Conservation (phyloP, 2,797 vertebrate genomes). For the Coregonus sp. region DNA sequence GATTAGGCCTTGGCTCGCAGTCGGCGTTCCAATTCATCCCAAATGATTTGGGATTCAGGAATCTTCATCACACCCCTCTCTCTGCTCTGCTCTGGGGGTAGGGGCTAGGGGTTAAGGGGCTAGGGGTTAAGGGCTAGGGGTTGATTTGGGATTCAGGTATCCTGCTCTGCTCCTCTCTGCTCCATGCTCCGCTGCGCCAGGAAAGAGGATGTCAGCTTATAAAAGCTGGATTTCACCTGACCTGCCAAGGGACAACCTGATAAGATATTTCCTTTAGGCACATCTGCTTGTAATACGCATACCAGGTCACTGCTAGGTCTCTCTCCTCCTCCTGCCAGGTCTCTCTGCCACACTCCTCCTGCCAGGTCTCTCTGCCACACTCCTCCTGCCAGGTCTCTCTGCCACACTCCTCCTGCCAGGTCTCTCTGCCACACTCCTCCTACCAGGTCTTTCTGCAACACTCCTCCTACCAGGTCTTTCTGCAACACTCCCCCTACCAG, state of each 20-base stretch:
- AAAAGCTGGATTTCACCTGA: conserved; percentile 50
- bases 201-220: conserved; percentile 59
- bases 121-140: no score
- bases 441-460: neutral
- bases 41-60: no score
- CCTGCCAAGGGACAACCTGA: conserved; percentile 51
- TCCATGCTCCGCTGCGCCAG: conserved; percentile 47
- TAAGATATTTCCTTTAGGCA: conserved; percentile 54
- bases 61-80: neutral
- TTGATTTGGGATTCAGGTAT: neutral
- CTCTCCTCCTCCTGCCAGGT: conserved; percentile 1
- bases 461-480: no score
- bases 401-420: conserved; percentile 22
- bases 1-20: no score
- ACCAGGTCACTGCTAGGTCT: conserved; percentile 38
- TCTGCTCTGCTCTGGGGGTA: conserved; percentile 34
- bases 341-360: conserved; percentile 21
- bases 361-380: neutral
- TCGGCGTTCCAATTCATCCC: no score
- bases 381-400: conserved; percentile 16
- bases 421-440: conserved; percentile 21
- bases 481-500: no score
- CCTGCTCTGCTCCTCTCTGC: neutral
- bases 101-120: neutral
- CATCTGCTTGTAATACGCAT: conserved; percentile 55